Evolutionary conservation across 2,113 vertebrate species (phyloP), one percentile per base, ranked within the genome.

Genomic region (Rhombomys opimus): DNA sequence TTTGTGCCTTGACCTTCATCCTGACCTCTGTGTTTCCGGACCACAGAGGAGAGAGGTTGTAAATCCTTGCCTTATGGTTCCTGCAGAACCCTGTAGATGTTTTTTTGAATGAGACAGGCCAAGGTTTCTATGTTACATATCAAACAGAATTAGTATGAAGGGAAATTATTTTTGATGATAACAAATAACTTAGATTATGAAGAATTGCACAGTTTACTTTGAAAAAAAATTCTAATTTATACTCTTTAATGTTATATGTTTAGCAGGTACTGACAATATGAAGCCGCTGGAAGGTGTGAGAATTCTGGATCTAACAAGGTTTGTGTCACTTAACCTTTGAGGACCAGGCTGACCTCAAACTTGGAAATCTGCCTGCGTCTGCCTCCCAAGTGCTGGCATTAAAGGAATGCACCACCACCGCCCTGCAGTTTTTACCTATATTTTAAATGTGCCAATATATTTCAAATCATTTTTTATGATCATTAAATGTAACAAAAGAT

Each of bases 241-340:
- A 68, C 5, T 86, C 30, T 96, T 93, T 13, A 90, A 82, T 9
- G 97, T 98, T 98, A 23, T 98, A 5, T 98, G 95, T 98, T 93
- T 96, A 20, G 84, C 94, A 98, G 98, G 97, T 98, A 96, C 88
- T 95, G 94, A 67, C 87, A 94, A 91, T 87, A 38, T 97, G 70
- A 99, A 98, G 70, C 99, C 99, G 32, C 96, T 99, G 97, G 98
- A 99, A 46, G 99, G 99, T 89, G 95, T 99, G 94, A 99, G 98
- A 98, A 98, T 99, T 96, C 97, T 99, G 89, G 99, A 99, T 97
- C 27, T 99, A 97, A 99, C 99, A 63, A 99, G 99, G 99, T 99
- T 97, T 96, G 98, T 98, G 25, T 97, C 96, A 46, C 30, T 85
- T 95, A 96, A n/a, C 70, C 38, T 98, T 41, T 38, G 72, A 38